Base-by-base conservation (phyloP, 2,888 invertebrate species). In the Morpho helenor region DNA sequence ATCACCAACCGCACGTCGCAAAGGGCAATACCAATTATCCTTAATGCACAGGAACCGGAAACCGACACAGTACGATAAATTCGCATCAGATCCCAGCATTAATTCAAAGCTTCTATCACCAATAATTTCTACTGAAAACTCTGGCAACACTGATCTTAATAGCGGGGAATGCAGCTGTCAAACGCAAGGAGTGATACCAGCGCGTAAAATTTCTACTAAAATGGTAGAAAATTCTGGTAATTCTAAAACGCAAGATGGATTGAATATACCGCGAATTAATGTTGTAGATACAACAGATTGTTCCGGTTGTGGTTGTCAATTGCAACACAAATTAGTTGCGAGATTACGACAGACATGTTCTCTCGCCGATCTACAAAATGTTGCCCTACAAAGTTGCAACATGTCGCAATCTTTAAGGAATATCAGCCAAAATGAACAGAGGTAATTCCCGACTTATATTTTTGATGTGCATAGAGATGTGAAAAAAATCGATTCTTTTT, bases 21-120 rank as follows among this genome's bases (percentile, higher is more conserved):
- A 76, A 58, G 85, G 84, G 0, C 84, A 84, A 63, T 87, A 88
- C 62, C 87, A 88, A 60, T 66, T 87, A 2, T 87, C 87, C 0
- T 72, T 85, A 69, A 82, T 87, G 79, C 83, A 72, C 55, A 77
- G 73, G 66, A 72, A 64, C 10, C 79, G 82, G 56, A 82, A 82
- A 70, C 64, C 69, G 0, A 79, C 79, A 0, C 80, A 82, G 55
- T 80, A 80, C 48, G 83, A 84, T 5, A 83, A 80, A 70, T 78
- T 72, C 44, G 75, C 82, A 0, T 89, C 89, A 0, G 88, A 88
- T 39, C 85, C 87, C 0, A 87, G 87, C 45, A 78, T 89, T 63
- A 84, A 84, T 59, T 42, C 58, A 60, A 51, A 60, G 52, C 43
- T 42, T 0, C 3, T 10, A 47, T 52, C 23, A 10, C 16, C 47